A percentile compares a stretch with the other conserved stretches of the same genome.
These are phyloP conservation scores for Schizopygopsis malacanthus DNA, from an alignment of 2,797 vertebrate species.

Conservation along the genomic window DNA sequence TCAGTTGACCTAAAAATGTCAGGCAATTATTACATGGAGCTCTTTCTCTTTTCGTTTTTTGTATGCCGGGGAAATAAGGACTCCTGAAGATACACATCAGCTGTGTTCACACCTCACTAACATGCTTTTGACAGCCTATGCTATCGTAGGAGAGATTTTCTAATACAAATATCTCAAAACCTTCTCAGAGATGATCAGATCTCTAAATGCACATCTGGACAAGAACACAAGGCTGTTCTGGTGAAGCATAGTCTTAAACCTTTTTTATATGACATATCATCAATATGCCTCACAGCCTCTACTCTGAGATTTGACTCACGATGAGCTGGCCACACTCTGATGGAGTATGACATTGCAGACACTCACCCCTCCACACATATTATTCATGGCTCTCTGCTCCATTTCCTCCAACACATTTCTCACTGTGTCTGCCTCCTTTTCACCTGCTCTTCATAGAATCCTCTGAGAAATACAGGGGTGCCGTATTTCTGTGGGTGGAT, in stretches of 20 bases:
- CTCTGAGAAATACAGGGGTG: slow-evolving; percentile 32
- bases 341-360: slow-evolving; percentile 42
- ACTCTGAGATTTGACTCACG: slow-evolving; percentile 29
- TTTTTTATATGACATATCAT: slow-evolving; percentile 26
- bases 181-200: background rate
- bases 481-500: slow-evolving; percentile 45
- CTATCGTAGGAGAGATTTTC: slow-evolving; percentile 5
- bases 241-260: slow-evolving; percentile 4
- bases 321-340: slow-evolving; percentile 44
- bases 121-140: background rate
- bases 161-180: background rate
- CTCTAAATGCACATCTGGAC: background rate
- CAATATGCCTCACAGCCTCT: slow-evolving; percentile 23
- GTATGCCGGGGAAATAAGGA: background rate
- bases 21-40: background rate
- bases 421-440: slow-evolving; percentile 39
- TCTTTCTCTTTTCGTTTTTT: background rate
- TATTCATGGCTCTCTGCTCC: slow-evolving; percentile 45
- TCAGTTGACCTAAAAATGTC: slow-evolving; percentile 50
- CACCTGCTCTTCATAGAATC: slow-evolving; percentile 42
- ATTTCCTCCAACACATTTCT: slow-evolving; percentile 52
- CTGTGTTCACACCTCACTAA: background rate
- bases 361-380: slow-evolving; percentile 46
- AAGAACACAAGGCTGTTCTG: background rate
- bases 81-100: slow-evolving; percentile 5